A percentile compares a stretch with the other conserved stretches of the same genome.
Evolutionary conservation across 2,888 invertebrate genomes (phyloP).

Genomic region (Eupsilia transversa): DNA sequence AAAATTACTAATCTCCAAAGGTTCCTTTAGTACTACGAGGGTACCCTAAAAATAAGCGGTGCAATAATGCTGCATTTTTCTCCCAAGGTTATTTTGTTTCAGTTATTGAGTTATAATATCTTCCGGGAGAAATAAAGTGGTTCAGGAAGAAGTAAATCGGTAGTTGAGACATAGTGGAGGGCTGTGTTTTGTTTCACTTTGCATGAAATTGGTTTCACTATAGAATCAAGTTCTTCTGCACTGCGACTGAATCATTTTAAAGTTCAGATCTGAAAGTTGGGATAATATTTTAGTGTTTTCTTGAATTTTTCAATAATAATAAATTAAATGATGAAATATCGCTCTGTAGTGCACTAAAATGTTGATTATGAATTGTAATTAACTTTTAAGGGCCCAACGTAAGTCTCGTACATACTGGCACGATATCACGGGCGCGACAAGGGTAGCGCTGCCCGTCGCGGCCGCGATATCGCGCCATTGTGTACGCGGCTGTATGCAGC

Average conservation of each 20-base stretch:
- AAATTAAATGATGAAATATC: no score
- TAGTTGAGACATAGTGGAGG: background rate
- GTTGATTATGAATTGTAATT: no score
- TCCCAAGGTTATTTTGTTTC: conserved; percentile 33
- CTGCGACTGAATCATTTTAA: background rate
- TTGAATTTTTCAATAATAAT: no score
- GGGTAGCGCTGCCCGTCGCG: no score
- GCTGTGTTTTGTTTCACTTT: conserved; percentile 5
- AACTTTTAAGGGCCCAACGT: no score
- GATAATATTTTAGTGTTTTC: no score
- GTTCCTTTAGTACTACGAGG: background rate
- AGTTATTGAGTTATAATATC: conserved; percentile 31
- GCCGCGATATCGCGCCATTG: no score
- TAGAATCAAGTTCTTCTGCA: background rate
- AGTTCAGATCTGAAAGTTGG: background rate
- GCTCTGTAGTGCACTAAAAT: no score
- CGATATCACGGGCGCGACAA: no score
- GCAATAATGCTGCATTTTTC: conserved; percentile 18
- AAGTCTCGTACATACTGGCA: no score
- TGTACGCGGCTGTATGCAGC: no score
- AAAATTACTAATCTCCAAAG: background rate
- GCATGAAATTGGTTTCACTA: conserved; percentile 10
- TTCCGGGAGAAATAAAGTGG: conserved; percentile 13
- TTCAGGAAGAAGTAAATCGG: conserved; percentile 6
- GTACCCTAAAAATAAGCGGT: conserved; percentile 10